Evolutionary conservation across 2,113 vertebrate genomes (phyloP), one percentile per base, ranked within the genome.

Genomic region (Tetrao urogallus): DNA sequence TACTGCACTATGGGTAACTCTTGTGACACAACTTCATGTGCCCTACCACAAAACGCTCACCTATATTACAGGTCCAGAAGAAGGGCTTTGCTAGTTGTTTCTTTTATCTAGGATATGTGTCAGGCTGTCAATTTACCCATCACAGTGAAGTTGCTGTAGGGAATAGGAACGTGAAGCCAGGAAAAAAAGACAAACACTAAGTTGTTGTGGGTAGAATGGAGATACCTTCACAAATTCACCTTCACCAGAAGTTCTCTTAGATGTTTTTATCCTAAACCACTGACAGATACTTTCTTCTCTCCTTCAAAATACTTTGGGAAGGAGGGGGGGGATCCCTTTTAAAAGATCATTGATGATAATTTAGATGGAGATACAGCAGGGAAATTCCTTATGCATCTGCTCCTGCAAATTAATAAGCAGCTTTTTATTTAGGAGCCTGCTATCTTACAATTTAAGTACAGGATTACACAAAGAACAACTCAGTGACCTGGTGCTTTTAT

Each of bases 371-470:
- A 30, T 45, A 32, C 64, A 83, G 78, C 17, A 30, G 60, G 25
- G 48, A 95, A 77, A 85, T 47, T 76, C 64, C 65, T 78, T 66
- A n/a, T 1, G 1, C n/a, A 72, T 80, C 72, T 92, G 38, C 75
- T 88, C 84, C 71, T 69, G 27, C 21, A 76, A 82, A 85, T 89
- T 69, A 43, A 48, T 50, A 86, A 64, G 19, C 12, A 56, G 7
- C 3, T 22, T 80, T 73, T 92, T 77, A 83, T 83, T 90, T 90
- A 93, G 38, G 64, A 83, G 64, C 34, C 91, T 92, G 42, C 17
- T 87, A 1, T 1, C 56, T 57, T 83, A 60, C 32, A 67, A 83
- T 89, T 77, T 47, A 89, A 89, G 25, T 14, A 34, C 14, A 77
- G 32, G 66, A 83, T 74, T 80, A 86, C 72, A 79, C 17, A 7